phyloP scores from a whole-genome alignment of 2,888 invertebrate genomes.

The Tachina fera region DNA sequence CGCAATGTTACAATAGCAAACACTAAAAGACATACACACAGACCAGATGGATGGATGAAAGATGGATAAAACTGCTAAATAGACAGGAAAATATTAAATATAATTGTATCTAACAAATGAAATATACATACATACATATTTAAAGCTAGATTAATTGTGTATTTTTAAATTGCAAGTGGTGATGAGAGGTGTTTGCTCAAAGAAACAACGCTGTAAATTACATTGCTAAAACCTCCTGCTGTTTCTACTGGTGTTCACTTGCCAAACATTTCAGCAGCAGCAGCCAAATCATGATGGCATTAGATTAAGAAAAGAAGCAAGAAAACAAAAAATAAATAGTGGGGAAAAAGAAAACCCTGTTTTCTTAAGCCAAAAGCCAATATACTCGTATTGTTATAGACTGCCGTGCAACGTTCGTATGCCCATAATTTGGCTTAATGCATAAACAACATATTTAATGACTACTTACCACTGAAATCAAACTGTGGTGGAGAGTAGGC shows the following conservation, averaged over 20 bases:
- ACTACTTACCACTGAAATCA: conserved; percentile 50
- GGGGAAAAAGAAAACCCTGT: conserved; percentile 1
- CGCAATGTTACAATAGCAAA: conserved; percentile 53
- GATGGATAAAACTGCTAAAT: conserved; percentile 27
- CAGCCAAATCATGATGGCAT: conserved; percentile 33
- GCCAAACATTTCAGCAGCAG: conserved; percentile 40
- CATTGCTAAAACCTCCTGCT: conserved; percentile 45
- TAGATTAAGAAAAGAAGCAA: background rate
- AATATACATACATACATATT: conserved; percentile 46
- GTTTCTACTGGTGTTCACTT: conserved; percentile 16
- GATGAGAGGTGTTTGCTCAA: conserved; percentile 66
- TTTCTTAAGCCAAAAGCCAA: background rate
- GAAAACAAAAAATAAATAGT: background rate
- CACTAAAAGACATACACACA: background rate
- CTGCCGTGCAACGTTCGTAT: conserved; percentile 44
- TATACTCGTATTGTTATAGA: conserved; percentile 2
- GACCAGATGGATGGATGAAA: background rate
- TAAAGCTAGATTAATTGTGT: conserved; percentile 65
- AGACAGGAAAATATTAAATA: conserved; percentile 43
- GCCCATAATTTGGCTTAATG: conserved; percentile 40
- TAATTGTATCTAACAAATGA: conserved; percentile 43
- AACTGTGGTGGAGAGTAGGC: conserved; percentile 63
- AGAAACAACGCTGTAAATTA: conserved; percentile 59
- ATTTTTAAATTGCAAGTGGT: conserved; percentile 65
- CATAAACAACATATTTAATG: conserved; percentile 59